A percentile compares a stretch with the other conserved stretches of the same genome.
Conservation (phyloP, 2,888 invertebrate genomes). For the Nephrocerus scutellatus region DNA sequence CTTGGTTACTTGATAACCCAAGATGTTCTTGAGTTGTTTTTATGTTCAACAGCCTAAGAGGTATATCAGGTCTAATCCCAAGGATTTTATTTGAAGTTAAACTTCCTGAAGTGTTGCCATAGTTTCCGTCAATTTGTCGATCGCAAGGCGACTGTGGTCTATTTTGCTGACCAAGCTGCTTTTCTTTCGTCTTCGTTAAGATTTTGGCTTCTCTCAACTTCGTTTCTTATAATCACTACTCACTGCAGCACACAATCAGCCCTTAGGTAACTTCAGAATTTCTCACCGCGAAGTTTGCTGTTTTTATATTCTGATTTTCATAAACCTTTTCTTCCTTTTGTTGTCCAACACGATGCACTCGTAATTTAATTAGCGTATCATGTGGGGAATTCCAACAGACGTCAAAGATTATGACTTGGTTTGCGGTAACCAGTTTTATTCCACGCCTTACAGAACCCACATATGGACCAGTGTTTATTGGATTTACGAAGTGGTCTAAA, state of each 20-base stretch:
- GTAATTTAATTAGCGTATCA: too few relatives aligned
- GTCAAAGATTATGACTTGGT: constrained; percentile 94
- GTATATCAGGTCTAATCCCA: constrained; percentile 46
- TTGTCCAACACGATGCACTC: too few relatives aligned
- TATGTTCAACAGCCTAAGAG: constrained; percentile 44
- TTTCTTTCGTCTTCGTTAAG: constrained; percentile 86
- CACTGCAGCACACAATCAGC: constrained; percentile 74
- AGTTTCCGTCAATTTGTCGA: too few relatives aligned
- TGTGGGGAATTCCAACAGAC: too few relatives aligned
- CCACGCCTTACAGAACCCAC: too few relatives aligned
- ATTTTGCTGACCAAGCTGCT: too few relatives aligned
- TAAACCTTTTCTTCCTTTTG: too few relatives aligned
- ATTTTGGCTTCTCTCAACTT: constrained; percentile 77
- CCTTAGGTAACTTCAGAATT: constrained; percentile 70
- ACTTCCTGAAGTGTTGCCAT: constrained; percentile 41
- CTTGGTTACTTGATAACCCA: constrained; percentile 54
- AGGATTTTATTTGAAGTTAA: constrained; percentile 47
- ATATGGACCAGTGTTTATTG: too few relatives aligned
- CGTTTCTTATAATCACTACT: constrained; percentile 60
- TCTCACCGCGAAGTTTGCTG: constrained; percentile 60
- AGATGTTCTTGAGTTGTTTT: constrained; percentile 59
- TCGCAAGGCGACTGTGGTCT: too few relatives aligned
- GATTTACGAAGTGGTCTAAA: too few relatives aligned
- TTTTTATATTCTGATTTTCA: constrained; percentile 88
- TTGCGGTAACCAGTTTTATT: constrained; percentile 93